Percentiles rank a stretch among this genome's conserved stretches.
Evolutionary conservation across 1,140 invertebrate species (phyloP).

Genomic region (Marisa cornuarietis): DNA sequence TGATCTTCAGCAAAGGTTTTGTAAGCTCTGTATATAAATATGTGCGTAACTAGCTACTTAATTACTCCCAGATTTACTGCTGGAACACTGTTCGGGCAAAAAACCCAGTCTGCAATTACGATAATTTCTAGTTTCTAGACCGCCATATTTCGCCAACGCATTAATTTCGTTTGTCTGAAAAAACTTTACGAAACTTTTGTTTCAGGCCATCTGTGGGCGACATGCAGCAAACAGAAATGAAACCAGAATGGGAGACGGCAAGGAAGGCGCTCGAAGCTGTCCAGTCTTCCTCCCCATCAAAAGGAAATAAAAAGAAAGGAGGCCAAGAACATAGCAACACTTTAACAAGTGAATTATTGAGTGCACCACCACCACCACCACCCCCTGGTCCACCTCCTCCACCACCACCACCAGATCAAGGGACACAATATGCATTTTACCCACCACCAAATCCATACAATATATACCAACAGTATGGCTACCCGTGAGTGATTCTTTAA

Average conservation of each 20-base stretch:
- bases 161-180: too few species aligned
- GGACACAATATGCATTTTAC: conserved; percentile 6
- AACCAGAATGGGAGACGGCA: conserved; percentile 54
- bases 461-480: conserved; percentile 26
- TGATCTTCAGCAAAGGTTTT: too few species aligned
- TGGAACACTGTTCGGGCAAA: too few species aligned
- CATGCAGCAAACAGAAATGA: conserved; percentile 27
- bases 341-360: conserved; percentile 4
- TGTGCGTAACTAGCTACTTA: too few species aligned
- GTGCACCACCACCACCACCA: conserved; percentile 21
- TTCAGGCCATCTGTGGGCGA: conserved; percentile 8
- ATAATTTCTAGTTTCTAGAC: too few species aligned
- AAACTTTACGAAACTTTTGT: background rate
- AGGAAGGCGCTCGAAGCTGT: conserved; percentile 50
- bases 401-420: conserved; percentile 17
- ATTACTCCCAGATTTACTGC: too few species aligned
- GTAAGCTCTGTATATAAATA: too few species aligned
- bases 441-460: conserved; percentile 19
- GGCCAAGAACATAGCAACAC: conserved; percentile 16
- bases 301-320: conserved; percentile 26
- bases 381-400: conserved; percentile 23
- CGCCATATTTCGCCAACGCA: too few species aligned
- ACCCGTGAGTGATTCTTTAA: conserved; percentile 24
- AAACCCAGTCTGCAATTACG: too few species aligned
- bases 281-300: conserved; percentile 27